phyloP scores from a whole-genome alignment of 2,888 invertebrate species.

The Drosophila siamana region DNA sequence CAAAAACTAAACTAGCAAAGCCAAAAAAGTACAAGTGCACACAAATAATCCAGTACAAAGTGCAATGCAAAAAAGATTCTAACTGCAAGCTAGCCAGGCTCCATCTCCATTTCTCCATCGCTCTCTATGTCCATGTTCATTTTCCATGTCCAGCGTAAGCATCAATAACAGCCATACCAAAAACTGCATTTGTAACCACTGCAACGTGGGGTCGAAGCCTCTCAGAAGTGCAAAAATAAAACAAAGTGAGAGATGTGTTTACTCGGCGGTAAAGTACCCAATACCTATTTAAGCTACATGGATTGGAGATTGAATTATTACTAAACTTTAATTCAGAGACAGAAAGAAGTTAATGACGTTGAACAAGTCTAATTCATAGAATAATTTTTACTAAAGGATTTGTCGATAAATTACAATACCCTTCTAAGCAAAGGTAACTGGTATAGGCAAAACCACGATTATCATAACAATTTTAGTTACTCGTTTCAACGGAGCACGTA shows the following conservation, averaged over 20 bases:
- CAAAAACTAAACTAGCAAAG: background rate
- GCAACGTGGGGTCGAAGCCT: slow-evolving; percentile 7
- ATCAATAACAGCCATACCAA: slow-evolving; percentile 31
- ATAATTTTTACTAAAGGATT: background rate
- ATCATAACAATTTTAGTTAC: background rate
- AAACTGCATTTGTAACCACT: slow-evolving; percentile 17
- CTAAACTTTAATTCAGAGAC: background rate
- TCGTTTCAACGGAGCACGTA: slow-evolving; percentile 1
- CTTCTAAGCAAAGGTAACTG: background rate
- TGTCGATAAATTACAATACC: background rate
- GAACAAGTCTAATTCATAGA: too few relatives aligned
- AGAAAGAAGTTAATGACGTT: background rate
- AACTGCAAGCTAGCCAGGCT: slow-evolving; percentile 18
- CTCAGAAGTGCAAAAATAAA: background rate
- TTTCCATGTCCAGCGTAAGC: slow-evolving; percentile 20
- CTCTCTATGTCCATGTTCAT: slow-evolving; percentile 14
- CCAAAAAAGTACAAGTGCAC: slow-evolving; percentile 1
- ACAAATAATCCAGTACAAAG: slow-evolving; percentile 22
- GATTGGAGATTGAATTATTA: too few relatives aligned
- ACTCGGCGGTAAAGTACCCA: background rate
- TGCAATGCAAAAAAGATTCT: slow-evolving; percentile 24
- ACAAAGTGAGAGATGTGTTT: background rate
- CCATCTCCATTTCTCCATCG: slow-evolving; percentile 3
- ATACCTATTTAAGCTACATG: background rate
- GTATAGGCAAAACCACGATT: background rate